phyloP scores from a whole-genome alignment of 2,113 vertebrate genomes.

The Micronisus gabar region DNA sequence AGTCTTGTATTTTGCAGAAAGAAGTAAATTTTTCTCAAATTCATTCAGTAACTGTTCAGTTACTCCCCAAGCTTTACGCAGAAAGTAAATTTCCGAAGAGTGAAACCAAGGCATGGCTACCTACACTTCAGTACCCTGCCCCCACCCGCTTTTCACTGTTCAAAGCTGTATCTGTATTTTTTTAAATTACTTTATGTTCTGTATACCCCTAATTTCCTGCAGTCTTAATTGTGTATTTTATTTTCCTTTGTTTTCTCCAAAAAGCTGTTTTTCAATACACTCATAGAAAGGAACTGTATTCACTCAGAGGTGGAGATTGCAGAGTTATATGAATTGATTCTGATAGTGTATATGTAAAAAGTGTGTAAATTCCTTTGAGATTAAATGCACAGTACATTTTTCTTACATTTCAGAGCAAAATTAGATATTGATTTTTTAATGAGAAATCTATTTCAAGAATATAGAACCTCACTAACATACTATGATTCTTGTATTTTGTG shows the following conservation, averaged over 20 bases:
- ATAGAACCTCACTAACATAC: background rate
- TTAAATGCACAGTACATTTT: constrained; percentile 10
- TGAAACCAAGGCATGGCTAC: background rate
- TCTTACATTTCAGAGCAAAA: constrained; percentile 43
- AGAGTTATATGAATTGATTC: background rate
- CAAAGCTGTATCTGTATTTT: background rate
- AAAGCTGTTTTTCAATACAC: background rate
- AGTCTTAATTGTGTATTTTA: background rate
- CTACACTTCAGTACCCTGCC: background rate
- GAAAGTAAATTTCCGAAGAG: background rate
- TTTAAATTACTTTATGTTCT: background rate
- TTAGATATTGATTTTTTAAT: constrained; percentile 60
- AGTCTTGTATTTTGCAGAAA: background rate
- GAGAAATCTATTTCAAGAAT: constrained; percentile 47
- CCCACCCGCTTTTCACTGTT: background rate
- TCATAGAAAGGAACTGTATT: background rate
- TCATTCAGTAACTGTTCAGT: background rate
- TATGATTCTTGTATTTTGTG: constrained; percentile 5
- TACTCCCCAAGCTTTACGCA: background rate
- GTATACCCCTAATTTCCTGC: background rate
- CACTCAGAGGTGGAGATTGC: background rate
- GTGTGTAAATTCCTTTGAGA: constrained; percentile 1
- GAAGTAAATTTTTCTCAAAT: background rate
- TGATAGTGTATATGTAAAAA: background rate
- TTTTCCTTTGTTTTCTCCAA: background rate